These are phyloP conservation scores for Darevskia mixta DNA, from an alignment of 2,797 vertebrate genomes.

Conservation along the genomic window DNA sequence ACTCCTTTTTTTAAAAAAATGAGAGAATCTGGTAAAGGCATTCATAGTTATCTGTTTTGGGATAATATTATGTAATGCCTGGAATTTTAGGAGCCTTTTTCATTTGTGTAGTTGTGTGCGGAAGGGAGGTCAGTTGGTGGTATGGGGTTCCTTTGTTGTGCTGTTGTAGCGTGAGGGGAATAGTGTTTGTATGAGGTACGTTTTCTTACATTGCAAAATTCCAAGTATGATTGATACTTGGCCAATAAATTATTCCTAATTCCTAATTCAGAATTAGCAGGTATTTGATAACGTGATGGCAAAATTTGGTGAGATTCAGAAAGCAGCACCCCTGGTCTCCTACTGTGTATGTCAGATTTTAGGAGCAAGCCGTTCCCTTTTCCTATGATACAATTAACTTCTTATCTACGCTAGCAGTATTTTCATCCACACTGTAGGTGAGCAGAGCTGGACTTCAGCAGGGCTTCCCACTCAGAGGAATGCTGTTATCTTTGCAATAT, in stretches of 20 bases:
- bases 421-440: neutral
- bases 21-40: constrained; percentile 42
- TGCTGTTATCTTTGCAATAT: neutral
- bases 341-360: neutral
- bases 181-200: no score
- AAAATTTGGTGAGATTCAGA: neutral
- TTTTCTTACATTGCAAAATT: no score
- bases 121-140: no score
- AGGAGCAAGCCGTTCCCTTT: neutral
- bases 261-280: neutral
- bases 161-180: no score
- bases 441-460: neutral
- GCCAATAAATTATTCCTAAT: no score
- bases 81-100: constrained; percentile 39
- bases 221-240: no score
- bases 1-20: constrained; percentile 61
- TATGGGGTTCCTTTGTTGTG: no score
- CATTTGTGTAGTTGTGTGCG: neutral
- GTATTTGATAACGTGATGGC: neutral
- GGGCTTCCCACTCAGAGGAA: neutral
- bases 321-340: neutral
- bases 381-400: neutral
- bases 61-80: constrained; percentile 29
- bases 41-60: constrained; percentile 20
- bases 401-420: constrained; percentile 8